These are phyloP conservation scores for Ormyrus nitidulus DNA, from an alignment of 2,888 invertebrate species.

Conservation along the genomic window DNA sequence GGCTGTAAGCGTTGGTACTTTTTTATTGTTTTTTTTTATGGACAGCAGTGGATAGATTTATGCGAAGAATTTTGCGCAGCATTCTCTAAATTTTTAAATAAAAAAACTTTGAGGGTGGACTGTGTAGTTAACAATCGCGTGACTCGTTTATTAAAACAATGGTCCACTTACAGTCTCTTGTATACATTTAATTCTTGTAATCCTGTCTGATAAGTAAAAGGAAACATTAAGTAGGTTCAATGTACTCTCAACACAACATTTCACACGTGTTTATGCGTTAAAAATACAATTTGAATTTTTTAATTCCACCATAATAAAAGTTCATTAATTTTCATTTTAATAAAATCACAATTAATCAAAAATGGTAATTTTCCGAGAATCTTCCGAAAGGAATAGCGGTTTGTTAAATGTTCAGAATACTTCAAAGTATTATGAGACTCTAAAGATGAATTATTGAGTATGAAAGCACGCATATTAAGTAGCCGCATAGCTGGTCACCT, in stretches of 20 bases:
- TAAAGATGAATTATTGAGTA: constrained; percentile 57
- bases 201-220: too few species aligned
- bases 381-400: constrained; percentile 38
- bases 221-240: constrained; percentile 1
- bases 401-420: constrained; percentile 53
- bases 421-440: constrained; percentile 53
- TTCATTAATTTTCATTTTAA: constrained; percentile 47
- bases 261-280: not conserved
- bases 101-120: too few species aligned
- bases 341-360: constrained; percentile 47
- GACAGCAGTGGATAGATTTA: not conserved
- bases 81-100: too few species aligned
- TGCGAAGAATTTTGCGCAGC: not conserved
- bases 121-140: too few species aligned
- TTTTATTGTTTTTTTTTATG: not conserved
- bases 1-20: not conserved
- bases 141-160: too few species aligned
- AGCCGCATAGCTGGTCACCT: constrained; percentile 42
- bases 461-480: constrained; percentile 48
- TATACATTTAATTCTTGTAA: too few species aligned
- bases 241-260: not conserved
- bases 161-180: too few species aligned
- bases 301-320: constrained; percentile 37
- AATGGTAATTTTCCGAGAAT: constrained; percentile 36
- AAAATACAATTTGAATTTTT: constrained; percentile 15